Conservation (phyloP, 1,140 invertebrate species). For the Bursaphelenchus mucronatus region DNA sequence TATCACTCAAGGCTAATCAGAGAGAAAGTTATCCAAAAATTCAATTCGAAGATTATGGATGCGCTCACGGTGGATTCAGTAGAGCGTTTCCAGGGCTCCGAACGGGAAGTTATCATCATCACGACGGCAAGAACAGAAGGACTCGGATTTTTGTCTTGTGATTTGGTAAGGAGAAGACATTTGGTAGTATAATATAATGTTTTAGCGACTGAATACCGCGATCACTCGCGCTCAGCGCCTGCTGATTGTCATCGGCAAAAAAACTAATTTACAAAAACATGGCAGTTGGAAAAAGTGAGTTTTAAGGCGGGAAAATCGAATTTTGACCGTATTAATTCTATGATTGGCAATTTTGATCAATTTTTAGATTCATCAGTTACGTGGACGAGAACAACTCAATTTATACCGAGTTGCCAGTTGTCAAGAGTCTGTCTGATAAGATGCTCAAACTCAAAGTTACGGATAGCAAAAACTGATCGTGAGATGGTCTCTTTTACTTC, state of each 20-base stretch:
- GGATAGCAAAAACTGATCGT: no score
- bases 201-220: slow-evolving; percentile 42
- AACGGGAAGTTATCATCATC: slow-evolving; percentile 77
- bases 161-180: neutral
- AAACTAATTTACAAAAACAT: slow-evolving; percentile 26
- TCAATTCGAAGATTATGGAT: slow-evolving; percentile 39
- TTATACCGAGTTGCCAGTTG: no score
- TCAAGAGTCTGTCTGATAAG: no score
- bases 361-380: no score
- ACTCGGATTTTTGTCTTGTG: slow-evolving; percentile 6
- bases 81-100: slow-evolving; percentile 93
- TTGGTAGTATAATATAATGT: neutral
- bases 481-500: no score
- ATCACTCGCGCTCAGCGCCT: slow-evolving; percentile 42
- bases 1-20: slow-evolving; percentile 79
- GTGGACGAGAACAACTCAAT: no score
- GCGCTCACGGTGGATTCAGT: slow-evolving; percentile 76
- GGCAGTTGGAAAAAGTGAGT: slow-evolving; percentile 37
- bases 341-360: no score
- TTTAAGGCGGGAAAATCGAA: no score
- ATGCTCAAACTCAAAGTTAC: no score
- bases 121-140: slow-evolving; percentile 72
- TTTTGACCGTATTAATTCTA: no score
- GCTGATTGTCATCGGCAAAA: slow-evolving; percentile 44
- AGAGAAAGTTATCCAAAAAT: slow-evolving; percentile 66